Conservation (phyloP, 2,113 vertebrate species). For the Eulemur rufifrons region DNA sequence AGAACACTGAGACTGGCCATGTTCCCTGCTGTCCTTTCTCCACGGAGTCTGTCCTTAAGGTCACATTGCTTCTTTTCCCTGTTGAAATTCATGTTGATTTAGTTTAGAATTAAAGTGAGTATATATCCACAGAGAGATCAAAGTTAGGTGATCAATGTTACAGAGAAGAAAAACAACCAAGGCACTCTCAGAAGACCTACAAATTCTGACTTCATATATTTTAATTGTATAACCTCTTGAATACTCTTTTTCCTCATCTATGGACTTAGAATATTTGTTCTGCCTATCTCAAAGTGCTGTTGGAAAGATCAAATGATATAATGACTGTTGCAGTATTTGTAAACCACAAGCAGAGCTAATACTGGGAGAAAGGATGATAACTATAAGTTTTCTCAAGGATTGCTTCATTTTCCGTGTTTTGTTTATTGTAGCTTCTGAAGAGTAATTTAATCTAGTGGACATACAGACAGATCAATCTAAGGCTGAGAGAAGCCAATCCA, state of each 20-base stretch:
- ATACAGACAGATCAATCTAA: neutral
- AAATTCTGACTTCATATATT: neutral
- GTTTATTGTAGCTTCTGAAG: neutral
- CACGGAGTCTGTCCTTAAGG: fast-evolving
- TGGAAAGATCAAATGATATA: neutral
- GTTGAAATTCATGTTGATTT: neutral
- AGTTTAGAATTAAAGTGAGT: neutral
- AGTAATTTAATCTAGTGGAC: neutral
- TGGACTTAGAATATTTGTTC: neutral
- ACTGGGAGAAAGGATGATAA: neutral
- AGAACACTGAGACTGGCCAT: neutral
- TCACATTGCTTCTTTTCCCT: neutral
- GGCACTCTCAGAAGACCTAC: too few species aligned
- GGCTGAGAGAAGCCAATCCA: neutral
- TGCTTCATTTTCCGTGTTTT: neutral
- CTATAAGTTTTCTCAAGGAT: neutral
- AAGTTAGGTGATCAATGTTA: neutral
- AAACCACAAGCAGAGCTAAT: neutral
- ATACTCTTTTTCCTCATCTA: neutral
- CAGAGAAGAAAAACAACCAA: neutral
- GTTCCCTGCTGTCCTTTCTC: neutral
- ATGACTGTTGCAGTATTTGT: neutral
- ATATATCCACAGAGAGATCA: neutral
- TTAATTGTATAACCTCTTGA: neutral
- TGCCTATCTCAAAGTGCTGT: neutral